Evolutionary conservation across 1,140 invertebrate genomes (phyloP).

Genomic region (Drosophila suzukii): DNA sequence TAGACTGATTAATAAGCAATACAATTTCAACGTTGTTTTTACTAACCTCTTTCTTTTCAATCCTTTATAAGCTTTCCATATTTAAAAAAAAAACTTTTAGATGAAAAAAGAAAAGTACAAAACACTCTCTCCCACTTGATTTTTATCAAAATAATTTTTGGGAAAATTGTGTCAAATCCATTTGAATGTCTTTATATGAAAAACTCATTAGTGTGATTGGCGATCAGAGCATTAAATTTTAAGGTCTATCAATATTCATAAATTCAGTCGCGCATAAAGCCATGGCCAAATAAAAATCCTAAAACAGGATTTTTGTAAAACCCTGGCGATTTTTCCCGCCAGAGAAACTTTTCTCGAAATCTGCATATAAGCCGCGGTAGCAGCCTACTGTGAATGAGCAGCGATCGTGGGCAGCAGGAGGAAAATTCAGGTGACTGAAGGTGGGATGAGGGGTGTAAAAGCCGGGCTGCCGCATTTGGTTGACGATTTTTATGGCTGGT

Average conservation of each 20-base stretch:
- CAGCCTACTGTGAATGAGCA: constrained; percentile 47
- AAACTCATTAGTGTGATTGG: background rate
- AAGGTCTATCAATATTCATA: constrained; percentile 32
- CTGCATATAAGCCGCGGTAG: constrained; percentile 39
- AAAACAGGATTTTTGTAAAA: constrained; percentile 22
- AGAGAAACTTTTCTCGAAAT: constrained; percentile 40
- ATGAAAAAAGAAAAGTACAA: no score
- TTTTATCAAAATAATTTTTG: background rate
- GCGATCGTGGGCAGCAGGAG: constrained; percentile 49
- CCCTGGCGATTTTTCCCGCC: constrained; percentile 17
- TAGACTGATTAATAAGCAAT: no score
- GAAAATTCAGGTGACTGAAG: constrained; percentile 21
- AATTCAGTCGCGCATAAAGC: constrained; percentile 14
- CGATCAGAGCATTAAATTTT: constrained; percentile 1
- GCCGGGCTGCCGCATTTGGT: constrained; percentile 57
- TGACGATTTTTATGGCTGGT: constrained; percentile 75
- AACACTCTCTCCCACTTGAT: background rate
- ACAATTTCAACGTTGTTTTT: no score
- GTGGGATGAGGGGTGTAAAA: background rate
- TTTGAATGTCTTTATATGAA: background rate
- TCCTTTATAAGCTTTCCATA: no score
- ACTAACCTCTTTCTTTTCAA: no score
- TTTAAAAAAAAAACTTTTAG: no score
- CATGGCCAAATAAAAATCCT: constrained; percentile 22
- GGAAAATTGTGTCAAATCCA: constrained; percentile 1